phyloP scores from a whole-genome alignment of 2,113 vertebrate genomes.

The Sinocyclocheilus anshuiensis region DNA sequence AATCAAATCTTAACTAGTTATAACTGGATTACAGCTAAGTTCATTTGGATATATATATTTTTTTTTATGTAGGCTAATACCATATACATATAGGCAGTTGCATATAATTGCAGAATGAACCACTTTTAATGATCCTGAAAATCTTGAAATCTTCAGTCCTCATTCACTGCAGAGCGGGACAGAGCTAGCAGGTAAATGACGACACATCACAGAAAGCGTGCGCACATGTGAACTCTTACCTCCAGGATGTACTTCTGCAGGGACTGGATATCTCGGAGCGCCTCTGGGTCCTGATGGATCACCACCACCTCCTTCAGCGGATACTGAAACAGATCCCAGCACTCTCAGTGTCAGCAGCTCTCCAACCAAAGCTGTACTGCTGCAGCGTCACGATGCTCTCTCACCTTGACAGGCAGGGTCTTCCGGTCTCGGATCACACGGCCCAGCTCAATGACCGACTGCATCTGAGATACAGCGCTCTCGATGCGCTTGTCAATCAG shows the following conservation, averaged over 20 bases:
- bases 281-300: constrained; percentile 91
- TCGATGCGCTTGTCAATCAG: constrained; percentile 94
- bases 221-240: constrained; percentile 72
- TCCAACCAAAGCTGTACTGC: too few relatives aligned
- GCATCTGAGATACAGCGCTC: constrained; percentile 90
- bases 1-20: too few relatives aligned
- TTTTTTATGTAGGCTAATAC: too few relatives aligned
- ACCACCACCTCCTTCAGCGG: constrained; percentile 95
- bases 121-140: too few relatives aligned
- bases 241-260: constrained; percentile 95
- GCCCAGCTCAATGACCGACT: constrained; percentile 96
- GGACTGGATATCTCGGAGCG: constrained; percentile 85
- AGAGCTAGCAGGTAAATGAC: neutral
- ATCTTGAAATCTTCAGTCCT: neutral
- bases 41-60: too few relatives aligned
- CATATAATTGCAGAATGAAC: too few relatives aligned
- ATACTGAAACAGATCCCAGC: constrained; percentile 77
- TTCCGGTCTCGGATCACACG: constrained; percentile 95
- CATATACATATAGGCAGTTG: too few relatives aligned
- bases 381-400: neutral
- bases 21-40: too few relatives aligned
- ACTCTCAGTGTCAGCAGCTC: constrained; percentile 59
- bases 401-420: constrained; percentile 91
- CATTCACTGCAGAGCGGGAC: neutral
- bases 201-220: neutral